Evolutionary conservation across 2,797 vertebrate genomes (phyloP), one percentile per base, ranked within the genome.

Genomic region (Pangasius sanitwongsei): DNA sequence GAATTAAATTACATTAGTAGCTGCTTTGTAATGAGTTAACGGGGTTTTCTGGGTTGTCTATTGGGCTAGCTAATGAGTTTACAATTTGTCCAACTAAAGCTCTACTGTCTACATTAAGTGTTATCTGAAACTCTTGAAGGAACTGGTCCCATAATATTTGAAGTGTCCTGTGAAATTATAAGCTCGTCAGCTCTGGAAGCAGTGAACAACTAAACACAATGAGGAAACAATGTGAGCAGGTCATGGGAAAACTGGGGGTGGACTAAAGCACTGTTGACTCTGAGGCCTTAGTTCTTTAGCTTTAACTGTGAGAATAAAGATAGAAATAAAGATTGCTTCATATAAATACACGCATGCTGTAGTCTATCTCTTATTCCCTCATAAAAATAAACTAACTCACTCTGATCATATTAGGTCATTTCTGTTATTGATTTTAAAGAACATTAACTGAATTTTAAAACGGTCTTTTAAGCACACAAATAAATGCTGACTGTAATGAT

Each of bases 241-340:
- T 69, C 80, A 89, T 90, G 90, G 87, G 89, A 92, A 92, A 91
- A 31, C 85, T 83, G 89, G 65, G 89, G 91, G 88, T 84, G 89
- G 88, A 72, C 57, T 37, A 75, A 61, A 81, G 53, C 50, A 37
- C 63, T n/a, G 63, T 57, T 53, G 70, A 50, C 34, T n/a, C 57
- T 37, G 4, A 84, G 70, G 31, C 61, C 37, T 34, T 65, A 48
- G 74, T 90, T 61, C 41, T 55, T 89, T 87, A 77, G 65, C 77
- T 44, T 72, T 44, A 83, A 48, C 6, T 83, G 28, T 69, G 15
- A 67, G 7, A 53, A 69, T 53, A 69, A 84, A 83, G 37, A 83
- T 34, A 55, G 6, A 50, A 84, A 50, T 50, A 50, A 48, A 67
- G 2, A 67, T 83, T 15, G 20, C 3, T 48, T 67, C 48, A 70